A percentile compares a stretch with the other conserved stretches of the same genome.
These are phyloP conservation scores for Glomeris maerens DNA, from an alignment of 1,140 invertebrate genomes.

Conservation along the genomic window DNA sequence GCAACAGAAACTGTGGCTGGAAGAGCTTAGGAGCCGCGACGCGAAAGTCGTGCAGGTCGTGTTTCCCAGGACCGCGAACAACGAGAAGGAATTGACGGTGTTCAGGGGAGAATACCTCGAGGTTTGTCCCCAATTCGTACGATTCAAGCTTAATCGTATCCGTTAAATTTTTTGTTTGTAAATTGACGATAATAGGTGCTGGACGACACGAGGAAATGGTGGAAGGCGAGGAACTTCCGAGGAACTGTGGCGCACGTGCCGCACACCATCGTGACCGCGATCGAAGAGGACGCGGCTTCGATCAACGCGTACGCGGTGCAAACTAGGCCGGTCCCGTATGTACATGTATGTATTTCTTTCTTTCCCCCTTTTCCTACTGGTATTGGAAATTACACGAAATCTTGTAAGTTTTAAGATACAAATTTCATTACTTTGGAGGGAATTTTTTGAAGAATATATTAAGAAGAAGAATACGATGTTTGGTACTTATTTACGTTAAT, in stretches of 20 bases:
- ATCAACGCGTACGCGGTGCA: constrained; percentile 40
- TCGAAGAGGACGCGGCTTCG: constrained; percentile 43
- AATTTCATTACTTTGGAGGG: not conserved
- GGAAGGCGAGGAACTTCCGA: constrained; percentile 83
- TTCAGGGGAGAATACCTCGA: constrained; percentile 88
- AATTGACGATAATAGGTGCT: constrained; percentile 58
- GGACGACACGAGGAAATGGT: constrained; percentile 94
- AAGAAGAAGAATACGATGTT: not conserved
- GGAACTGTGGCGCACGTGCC: constrained; percentile 87
- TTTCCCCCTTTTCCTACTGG: constrained; percentile 2
- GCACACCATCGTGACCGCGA: constrained; percentile 82
- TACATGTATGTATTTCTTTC: constrained; percentile 3
- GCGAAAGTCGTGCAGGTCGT: constrained; percentile 82
- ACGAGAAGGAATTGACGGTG: constrained; percentile 93
- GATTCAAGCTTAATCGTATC: constrained; percentile 5
- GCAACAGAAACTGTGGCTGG: constrained; percentile 29
- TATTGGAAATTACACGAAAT: too few relatives aligned
- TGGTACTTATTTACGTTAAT: not conserved
- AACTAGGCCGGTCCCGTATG: not conserved
- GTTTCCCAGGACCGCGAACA: constrained; percentile 90
- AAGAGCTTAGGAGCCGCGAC: constrained; percentile 32
- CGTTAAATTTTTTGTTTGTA: not conserved
- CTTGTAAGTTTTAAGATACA: too few relatives aligned
- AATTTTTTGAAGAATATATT: not conserved
- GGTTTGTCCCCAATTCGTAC: constrained; percentile 37